These are phyloP conservation scores for Hyphantria cunea DNA, from an alignment of 1,140 invertebrate genomes.

Conservation along the genomic window DNA sequence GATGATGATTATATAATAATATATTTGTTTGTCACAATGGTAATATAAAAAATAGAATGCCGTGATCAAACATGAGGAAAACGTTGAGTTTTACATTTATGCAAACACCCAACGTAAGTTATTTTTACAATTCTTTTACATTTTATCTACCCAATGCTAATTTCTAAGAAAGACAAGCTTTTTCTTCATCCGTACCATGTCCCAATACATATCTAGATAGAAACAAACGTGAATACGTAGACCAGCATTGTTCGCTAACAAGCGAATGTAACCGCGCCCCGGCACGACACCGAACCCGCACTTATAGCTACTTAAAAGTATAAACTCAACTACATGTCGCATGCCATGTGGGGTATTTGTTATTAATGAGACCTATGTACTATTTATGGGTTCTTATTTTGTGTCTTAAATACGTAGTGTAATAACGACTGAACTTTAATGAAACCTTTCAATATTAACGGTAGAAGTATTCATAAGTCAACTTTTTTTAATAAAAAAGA, in stretches of 20 bases:
- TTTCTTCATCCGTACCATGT: constrained; percentile 30
- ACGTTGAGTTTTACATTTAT: too few species aligned
- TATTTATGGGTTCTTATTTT: constrained; percentile 13
- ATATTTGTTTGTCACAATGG: too few species aligned
- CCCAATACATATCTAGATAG: constrained; percentile 34
- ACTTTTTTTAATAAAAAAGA: not conserved
- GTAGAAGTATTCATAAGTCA: too few species aligned
- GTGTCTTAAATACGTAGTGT: not conserved
- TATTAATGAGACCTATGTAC: constrained; percentile 17
- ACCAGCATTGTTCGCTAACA: constrained; percentile 67
- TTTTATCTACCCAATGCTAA: constrained; percentile 22
- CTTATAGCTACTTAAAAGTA: constrained; percentile 32
- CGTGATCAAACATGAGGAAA: too few species aligned
- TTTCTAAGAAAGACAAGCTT: constrained; percentile 28
- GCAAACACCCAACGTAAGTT: not conserved
- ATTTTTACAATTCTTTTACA: constrained; percentile 21
- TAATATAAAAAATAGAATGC: too few species aligned
- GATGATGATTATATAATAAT: too few species aligned
- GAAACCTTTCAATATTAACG: too few species aligned
- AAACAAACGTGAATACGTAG: constrained; percentile 40
- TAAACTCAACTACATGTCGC: constrained; percentile 19
- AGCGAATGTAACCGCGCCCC: constrained; percentile 56
- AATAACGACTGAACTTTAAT: not conserved
- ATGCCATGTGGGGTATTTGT: constrained; percentile 12
- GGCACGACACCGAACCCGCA: constrained; percentile 53